A percentile compares a stretch with the other conserved stretches of the same genome.
These are phyloP conservation scores for Epinephelus coioides DNA, from an alignment of 2,797 vertebrate genomes.

Conservation along the genomic window DNA sequence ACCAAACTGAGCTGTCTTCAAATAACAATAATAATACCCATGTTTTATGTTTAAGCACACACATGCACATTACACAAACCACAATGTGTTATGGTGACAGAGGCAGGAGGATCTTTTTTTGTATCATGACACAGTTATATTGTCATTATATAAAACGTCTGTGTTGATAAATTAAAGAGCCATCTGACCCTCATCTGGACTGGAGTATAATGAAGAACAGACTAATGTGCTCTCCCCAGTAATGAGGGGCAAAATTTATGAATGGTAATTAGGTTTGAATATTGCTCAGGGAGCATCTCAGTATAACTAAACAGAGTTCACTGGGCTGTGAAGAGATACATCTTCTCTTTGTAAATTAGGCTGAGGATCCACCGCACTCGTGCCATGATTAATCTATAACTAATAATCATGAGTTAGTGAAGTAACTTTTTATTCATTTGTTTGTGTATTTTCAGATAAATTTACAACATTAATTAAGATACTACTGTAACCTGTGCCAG, in stretches of 20 bases:
- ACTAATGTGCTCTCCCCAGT: slow-evolving; percentile 55
- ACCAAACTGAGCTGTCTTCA: slow-evolving; percentile 2
- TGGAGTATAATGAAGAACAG: slow-evolving; percentile 64
- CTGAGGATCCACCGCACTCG: slow-evolving; percentile 1
- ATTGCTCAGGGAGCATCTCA: slow-evolving; percentile 49
- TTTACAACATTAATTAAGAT: neutral
- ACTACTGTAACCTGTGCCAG: neutral
- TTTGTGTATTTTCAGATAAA: neutral
- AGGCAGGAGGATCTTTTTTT: slow-evolving; percentile 2
- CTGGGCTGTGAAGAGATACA: slow-evolving; percentile 40
- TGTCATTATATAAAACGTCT: slow-evolving; percentile 21
- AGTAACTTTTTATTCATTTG: slow-evolving; percentile 14
- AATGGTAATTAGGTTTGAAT: slow-evolving; percentile 62
- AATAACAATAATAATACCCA: slow-evolving; percentile 1
- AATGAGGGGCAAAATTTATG: slow-evolving; percentile 67
- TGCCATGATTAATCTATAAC: slow-evolving; percentile 2
- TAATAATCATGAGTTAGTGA: slow-evolving; percentile 12
- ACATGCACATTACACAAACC: slow-evolving; percentile 12
- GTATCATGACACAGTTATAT: slow-evolving; percentile 14
- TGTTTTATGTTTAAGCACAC: slow-evolving; percentile 4
- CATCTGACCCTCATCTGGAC: slow-evolving; percentile 51
- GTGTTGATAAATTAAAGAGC: slow-evolving; percentile 50
- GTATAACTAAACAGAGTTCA: slow-evolving; percentile 47
- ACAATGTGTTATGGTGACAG: neutral
- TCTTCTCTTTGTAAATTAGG: slow-evolving; percentile 41